These are phyloP conservation scores for Oncopodura yosiiana DNA, from an alignment of 1,140 invertebrate species.

Conservation along the genomic window DNA sequence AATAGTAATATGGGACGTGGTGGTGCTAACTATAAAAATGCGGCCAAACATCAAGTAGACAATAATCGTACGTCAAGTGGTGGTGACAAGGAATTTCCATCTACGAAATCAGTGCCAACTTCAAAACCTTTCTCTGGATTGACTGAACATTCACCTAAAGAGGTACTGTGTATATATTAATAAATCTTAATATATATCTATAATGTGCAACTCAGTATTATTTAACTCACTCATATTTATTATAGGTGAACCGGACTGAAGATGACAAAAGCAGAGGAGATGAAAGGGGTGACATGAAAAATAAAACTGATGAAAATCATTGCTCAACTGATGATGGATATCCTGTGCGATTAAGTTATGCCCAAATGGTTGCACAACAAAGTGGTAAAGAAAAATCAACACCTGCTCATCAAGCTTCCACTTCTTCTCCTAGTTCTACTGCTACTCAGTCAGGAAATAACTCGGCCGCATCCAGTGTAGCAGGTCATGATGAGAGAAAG, in stretches of 20 bases:
- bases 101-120: conserved; percentile 31
- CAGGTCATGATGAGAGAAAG: conserved; percentile 9
- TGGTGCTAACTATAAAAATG: conserved; percentile 27
- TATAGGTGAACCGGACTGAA: conserved; percentile 17
- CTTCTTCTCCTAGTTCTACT: conserved; percentile 1
- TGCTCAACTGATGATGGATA: conserved; percentile 30
- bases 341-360: conserved; percentile 59
- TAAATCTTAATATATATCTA: conserved; percentile 10
- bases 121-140: conserved; percentile 26
- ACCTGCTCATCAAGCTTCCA: not conserved
- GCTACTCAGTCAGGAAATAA: conserved; percentile 5
- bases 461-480: not conserved
- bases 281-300: conserved; percentile 11
- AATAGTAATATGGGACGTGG: not conserved
- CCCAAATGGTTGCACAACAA: conserved; percentile 70
- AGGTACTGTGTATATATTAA: conserved; percentile 9
- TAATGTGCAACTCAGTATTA: too few relatives aligned
- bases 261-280: conserved; percentile 29
- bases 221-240: not conserved
- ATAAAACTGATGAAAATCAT: conserved; percentile 26
- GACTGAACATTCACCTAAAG: conserved; percentile 28
- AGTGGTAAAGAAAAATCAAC: conserved; percentile 26
- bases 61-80: conserved; percentile 23
- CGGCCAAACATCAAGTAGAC: conserved; percentile 30
- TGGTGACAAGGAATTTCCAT: conserved; percentile 7